Evolutionary conservation across 2,888 invertebrate species (phyloP).

Genomic region (Celastrina argiolus): DNA sequence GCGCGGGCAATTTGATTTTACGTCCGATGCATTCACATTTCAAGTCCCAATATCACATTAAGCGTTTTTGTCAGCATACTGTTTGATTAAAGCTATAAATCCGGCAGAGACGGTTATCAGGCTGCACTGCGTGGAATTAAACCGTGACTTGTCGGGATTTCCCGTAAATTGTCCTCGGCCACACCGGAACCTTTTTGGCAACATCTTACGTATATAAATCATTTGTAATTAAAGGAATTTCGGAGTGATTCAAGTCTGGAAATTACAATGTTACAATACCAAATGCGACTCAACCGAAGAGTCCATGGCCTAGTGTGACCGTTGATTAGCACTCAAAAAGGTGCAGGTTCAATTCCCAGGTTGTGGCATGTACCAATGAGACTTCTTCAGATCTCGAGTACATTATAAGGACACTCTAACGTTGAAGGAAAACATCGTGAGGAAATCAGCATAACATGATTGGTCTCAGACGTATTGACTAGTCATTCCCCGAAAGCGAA

Average conservation of each 20-base stretch:
- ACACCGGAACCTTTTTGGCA: conserved; percentile 42
- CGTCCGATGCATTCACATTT: conserved; percentile 29
- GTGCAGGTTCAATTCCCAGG: too few relatives aligned
- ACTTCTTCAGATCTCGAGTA: too few relatives aligned
- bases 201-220: conserved; percentile 36
- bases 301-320: too few relatives aligned
- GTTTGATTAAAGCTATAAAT: conserved; percentile 73
- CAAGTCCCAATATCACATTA: conserved; percentile 46
- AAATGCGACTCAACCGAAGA: too few relatives aligned
- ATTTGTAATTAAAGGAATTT: conserved; percentile 26
- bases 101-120: conserved; percentile 57
- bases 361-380: too few relatives aligned
- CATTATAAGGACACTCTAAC: too few relatives aligned
- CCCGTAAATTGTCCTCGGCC: conserved; percentile 59
- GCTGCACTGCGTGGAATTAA: conserved; percentile 54
- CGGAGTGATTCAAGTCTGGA: conserved; percentile 5
- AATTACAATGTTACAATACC: not conserved
- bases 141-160: conserved; percentile 56
- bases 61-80: conserved; percentile 62
- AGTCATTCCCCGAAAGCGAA: too few relatives aligned
- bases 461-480: too few relatives aligned
- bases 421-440: too few relatives aligned
- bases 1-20: conserved; percentile 32
- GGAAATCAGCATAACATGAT: too few relatives aligned
- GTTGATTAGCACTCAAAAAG: too few relatives aligned